Evolutionary conservation across 2,888 invertebrate species (phyloP).

Genomic region (Mechanitis mazaeus): DNA sequence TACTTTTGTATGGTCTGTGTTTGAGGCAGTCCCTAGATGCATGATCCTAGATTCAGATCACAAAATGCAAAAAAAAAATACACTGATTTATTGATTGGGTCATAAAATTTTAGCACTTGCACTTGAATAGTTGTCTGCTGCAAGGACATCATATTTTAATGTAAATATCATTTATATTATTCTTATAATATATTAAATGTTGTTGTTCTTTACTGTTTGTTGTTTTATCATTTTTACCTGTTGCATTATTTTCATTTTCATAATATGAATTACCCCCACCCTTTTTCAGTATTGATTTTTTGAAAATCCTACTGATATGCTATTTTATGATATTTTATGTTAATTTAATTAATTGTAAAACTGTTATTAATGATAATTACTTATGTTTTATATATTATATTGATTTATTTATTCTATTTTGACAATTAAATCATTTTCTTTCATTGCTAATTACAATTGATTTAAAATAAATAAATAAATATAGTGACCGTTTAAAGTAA

Average conservation of each 20-base stretch:
- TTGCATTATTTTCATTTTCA: neutral
- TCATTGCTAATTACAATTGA: too few species aligned
- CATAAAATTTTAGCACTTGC: neutral
- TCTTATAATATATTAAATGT: neutral
- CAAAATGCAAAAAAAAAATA: neutral
- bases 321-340: too few species aligned
- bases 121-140: neutral
- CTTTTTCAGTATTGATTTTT: neutral
- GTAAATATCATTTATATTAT: neutral
- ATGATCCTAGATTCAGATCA: slow-evolving; percentile 3
- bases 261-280: neutral
- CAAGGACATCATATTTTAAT: neutral
- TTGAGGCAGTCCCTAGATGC: neutral
- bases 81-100: neutral
- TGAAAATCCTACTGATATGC: neutral
- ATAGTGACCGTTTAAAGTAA: too few species aligned
- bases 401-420: too few species aligned
- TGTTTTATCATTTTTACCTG: neutral
- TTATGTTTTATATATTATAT: too few species aligned
- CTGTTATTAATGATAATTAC: too few species aligned
- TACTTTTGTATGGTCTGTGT: neutral
- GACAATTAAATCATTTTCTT: too few species aligned
- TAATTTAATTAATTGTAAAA: too few species aligned
- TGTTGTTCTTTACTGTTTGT: neutral
- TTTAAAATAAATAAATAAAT: too few species aligned